Conservation (phyloP, 2,888 invertebrate species). For the Pristionchus exspectatus region DNA sequence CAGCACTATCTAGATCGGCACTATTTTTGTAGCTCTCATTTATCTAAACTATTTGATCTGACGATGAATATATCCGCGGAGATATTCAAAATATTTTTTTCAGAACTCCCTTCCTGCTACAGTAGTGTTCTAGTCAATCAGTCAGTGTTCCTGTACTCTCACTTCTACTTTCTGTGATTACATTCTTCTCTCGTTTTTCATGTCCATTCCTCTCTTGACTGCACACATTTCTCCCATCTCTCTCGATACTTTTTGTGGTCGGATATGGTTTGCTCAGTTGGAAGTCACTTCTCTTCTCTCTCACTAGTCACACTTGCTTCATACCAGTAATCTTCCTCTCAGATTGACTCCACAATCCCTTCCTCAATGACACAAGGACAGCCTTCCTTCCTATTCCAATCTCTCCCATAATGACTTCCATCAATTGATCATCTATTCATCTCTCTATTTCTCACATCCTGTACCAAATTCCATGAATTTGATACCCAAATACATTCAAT, state of each 20-base stretch:
- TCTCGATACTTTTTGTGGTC: conserved; percentile 39
- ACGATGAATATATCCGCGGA: too few species aligned
- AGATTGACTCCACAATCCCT: conserved; percentile 48
- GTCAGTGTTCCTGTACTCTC: background rate
- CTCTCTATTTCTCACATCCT: background rate
- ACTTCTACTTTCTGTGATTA: background rate
- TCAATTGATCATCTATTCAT: conserved; percentile 22
- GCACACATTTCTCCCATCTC: conserved; percentile 17
- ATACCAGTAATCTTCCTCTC: conserved; percentile 31
- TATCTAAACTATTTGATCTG: too few species aligned
- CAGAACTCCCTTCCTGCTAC: too few species aligned
- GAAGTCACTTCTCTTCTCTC: conserved; percentile 4
- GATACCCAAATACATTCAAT: too few species aligned
- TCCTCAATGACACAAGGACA: background rate
- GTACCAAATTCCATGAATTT: too few species aligned
- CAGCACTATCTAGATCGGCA: too few species aligned
- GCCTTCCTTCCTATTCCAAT: background rate
- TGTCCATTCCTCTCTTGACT: background rate
- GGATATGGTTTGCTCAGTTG: conserved; percentile 36
- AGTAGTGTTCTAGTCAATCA: too few species aligned
- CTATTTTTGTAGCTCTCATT: background rate
- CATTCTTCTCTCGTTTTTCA: conserved; percentile 39
- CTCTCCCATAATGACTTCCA: conserved; percentile 17
- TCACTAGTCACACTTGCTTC: conserved; percentile 38
- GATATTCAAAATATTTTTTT: background rate